Evolutionary conservation across 2,888 invertebrate genomes (phyloP), one percentile per base, ranked within the genome.

Genomic region (Heliconius sara): DNA sequence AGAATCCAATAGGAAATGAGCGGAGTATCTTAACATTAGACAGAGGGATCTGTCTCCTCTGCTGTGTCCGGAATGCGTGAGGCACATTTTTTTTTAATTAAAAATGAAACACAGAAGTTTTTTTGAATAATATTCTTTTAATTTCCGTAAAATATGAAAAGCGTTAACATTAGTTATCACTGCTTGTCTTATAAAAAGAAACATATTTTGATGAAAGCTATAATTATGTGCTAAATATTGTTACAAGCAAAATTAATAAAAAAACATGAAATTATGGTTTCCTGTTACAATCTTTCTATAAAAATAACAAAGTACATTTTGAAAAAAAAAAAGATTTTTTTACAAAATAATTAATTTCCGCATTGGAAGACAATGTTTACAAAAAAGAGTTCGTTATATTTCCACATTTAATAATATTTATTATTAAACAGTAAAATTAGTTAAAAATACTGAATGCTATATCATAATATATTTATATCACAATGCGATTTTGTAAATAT

Each of bases 111-210:
- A 43, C 75, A 63, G 10, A 39, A 39, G 70, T 16, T 25, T 52
- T 34, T 7, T 27, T 57, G 57, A 73, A 76, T 73, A 73, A 63
- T 80, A 77, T 77, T 66, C 72, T 76, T 80, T 70, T 82, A 78
- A 82, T 80, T 90, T 86, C 86, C 88, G 91, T 91, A 91, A 91
- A 92, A 91, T 92, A 92, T 91, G 89, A 91, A 88, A 91, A 92
- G 92, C 92, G 80, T 88, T 91, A 91, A 92, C 91, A 89, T 89
- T 89, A 84, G 84, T 85, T 82, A 88, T 85, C 87, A 87, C 85
- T 87, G 79, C 80, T 80, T 83, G 81, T 82, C 78, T 81, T 81
- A 78, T 65, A 71, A 57, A 63, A 77, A 75, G 47, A 75, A 30
- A 47, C 47, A 75, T 72, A 63, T 77, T 77, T 65, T 63, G 52